Evolutionary conservation across 1,140 invertebrate genomes (phyloP).

Genomic region (Euwallacea similis): DNA sequence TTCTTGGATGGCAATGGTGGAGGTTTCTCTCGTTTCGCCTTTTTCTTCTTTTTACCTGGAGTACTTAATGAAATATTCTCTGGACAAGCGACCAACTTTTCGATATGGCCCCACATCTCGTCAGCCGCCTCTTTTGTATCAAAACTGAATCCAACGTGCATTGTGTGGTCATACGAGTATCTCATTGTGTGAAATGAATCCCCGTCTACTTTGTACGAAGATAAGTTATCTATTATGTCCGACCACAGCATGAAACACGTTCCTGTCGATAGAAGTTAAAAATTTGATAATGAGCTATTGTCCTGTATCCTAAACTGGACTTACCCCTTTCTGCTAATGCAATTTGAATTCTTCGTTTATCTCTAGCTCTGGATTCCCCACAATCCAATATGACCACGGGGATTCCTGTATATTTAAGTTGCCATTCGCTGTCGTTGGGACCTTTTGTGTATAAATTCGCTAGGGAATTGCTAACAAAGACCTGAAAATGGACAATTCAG

Average conservation of each 20-base stretch:
- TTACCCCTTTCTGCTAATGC: conserved; percentile 76
- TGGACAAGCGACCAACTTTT: conserved; percentile 73
- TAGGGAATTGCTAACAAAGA: conserved; percentile 77
- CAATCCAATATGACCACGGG: conserved; percentile 79
- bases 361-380: conserved; percentile 70
- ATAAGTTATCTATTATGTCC: conserved; percentile 77
- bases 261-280: conserved; percentile 15
- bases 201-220: conserved; percentile 66
- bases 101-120: conserved; percentile 70
- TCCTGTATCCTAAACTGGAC: background rate
- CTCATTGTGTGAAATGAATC: conserved; percentile 83
- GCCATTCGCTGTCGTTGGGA: conserved; percentile 66
- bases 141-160: conserved; percentile 71
- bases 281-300: background rate
- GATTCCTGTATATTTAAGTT: conserved; percentile 77
- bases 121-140: conserved; percentile 73
- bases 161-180: conserved; percentile 69
- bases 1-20: conserved; percentile 71
- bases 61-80: conserved; percentile 77
- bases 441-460: conserved; percentile 76
- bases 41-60: conserved; percentile 63
- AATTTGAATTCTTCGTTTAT: conserved; percentile 73
- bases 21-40: conserved; percentile 59
- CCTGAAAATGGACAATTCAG: conserved; percentile 49
- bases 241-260: conserved; percentile 85